Percentiles rank a stretch among this genome's conserved stretches.
Conservation (phyloP, 2,888 invertebrate genomes). For the Meandrusa payeni region DNA sequence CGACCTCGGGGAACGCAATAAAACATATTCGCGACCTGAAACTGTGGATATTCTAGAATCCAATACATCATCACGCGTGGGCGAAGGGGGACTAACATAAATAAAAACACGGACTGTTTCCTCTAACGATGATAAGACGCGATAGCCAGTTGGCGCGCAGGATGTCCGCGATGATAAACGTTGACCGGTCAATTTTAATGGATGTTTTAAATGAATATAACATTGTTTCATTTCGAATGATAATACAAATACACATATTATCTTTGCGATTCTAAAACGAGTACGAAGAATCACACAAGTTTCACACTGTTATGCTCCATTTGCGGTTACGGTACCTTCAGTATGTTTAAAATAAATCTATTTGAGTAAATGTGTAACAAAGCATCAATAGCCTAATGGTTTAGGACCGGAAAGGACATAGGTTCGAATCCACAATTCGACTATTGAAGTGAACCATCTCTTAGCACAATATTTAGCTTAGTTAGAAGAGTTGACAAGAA, state of each 20-base stretch:
- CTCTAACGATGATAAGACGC: slow-evolving; percentile 57
- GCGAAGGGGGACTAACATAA: slow-evolving; percentile 54
- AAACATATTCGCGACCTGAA: slow-evolving; percentile 44
- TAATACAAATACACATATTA: slow-evolving; percentile 1
- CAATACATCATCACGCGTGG: slow-evolving; percentile 39
- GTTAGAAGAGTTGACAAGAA: too few relatives aligned
- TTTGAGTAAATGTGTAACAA: too few relatives aligned
- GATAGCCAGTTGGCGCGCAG: slow-evolving; percentile 50
- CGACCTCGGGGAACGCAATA: slow-evolving; percentile 35
- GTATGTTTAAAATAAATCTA: too few relatives aligned
- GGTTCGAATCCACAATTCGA: too few relatives aligned
- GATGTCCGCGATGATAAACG: slow-evolving; percentile 70
- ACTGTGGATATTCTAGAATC: slow-evolving; percentile 55
- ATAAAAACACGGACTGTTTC: slow-evolving; percentile 73
- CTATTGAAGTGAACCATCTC: too few relatives aligned
- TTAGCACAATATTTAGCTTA: too few relatives aligned
- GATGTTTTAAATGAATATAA: slow-evolving; percentile 3
- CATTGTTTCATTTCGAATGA: slow-evolving; percentile 3
- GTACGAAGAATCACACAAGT: not conserved
- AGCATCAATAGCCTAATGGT: too few relatives aligned
- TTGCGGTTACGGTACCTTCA: too few relatives aligned
- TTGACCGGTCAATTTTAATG: slow-evolving; percentile 59
- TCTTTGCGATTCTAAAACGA: not conserved
- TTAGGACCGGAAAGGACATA: too few relatives aligned
- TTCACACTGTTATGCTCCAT: not conserved